These are phyloP conservation scores for Bombus pyrosoma DNA, from an alignment of 1,140 invertebrate genomes.

Conservation along the genomic window DNA sequence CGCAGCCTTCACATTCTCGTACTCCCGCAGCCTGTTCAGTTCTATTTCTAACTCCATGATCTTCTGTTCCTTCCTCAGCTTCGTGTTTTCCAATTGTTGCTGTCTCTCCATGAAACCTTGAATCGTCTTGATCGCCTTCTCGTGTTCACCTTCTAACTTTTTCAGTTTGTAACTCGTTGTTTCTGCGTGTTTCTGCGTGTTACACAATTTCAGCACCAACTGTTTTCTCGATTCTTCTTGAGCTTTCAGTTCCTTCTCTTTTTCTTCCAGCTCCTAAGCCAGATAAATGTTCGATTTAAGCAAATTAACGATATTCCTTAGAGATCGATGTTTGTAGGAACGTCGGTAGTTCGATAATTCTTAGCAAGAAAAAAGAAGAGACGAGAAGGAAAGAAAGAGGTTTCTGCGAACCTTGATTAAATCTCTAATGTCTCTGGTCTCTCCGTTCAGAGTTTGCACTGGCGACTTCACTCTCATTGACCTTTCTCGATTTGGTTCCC, in stretches of 20 bases:
- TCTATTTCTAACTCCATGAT: constrained; percentile 72
- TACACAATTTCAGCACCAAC: constrained; percentile 74
- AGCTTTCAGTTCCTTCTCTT: constrained; percentile 68
- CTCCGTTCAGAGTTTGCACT: neutral
- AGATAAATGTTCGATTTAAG: neutral
- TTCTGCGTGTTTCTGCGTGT: constrained; percentile 68
- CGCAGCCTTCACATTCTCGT: constrained; percentile 42
- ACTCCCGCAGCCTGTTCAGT: constrained; percentile 70
- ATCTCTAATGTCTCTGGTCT: constrained; percentile 39
- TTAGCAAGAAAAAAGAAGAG: neutral
- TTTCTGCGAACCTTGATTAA: constrained; percentile 47
- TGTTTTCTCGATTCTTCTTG: constrained; percentile 76
- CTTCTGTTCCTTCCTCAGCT: constrained; percentile 75
- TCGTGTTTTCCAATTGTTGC: constrained; percentile 67
- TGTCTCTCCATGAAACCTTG: constrained; percentile 78
- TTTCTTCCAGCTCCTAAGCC: constrained; percentile 74
- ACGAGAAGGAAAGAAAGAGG: neutral
- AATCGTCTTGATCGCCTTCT: constrained; percentile 77
- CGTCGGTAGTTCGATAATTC: rapidly evolving
- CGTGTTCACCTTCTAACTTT: constrained; percentile 73
- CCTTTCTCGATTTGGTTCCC: constrained; percentile 65
- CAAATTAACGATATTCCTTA: neutral
- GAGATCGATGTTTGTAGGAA: rapidly evolving
- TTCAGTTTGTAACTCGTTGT: constrained; percentile 70
- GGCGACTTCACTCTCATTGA: constrained; percentile 28